Base-by-base conservation (phyloP, 2,888 invertebrate genomes). In the Leptarthrus brevirostris region DNA sequence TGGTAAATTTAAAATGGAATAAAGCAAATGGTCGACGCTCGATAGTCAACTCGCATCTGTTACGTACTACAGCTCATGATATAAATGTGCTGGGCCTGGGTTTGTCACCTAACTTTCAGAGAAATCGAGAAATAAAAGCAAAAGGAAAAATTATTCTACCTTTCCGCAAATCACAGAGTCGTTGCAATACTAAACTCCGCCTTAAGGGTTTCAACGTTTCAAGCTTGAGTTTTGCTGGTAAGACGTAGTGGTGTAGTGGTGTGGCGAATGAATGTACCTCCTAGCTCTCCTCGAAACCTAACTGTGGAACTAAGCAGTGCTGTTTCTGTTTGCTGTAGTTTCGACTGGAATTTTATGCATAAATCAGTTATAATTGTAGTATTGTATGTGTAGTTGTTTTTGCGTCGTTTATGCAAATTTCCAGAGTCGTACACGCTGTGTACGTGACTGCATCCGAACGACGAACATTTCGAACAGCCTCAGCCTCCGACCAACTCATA, bases 331-430 rank as follows among this genome's bases (percentile, higher is more conserved):
- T 3, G 56, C 64, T 14, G 26, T 12, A 44, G 64, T 22, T 64
- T 24, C 14, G 22, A 64, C 24, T 64, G 22, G 64, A 44, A 64
- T 64, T 64, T 64, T 47, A 47, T 64, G 64, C 64, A 64, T 64
- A 64, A 64, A 64, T 64, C 64, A 64, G 64, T 47, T 64, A 64
- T 64, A 64, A 64, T 64, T 64, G 64, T 64, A 22, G 14, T 14
- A n/a, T 49, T 44, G 64, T 24, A 40, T 64, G 47, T 64, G 64
- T 64, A 47, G 64, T 64, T 64, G 47, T 64, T 64, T 61, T 44
- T 44, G 64, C 64, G 64, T 64, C 64, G 64, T 64, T 64, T 64
- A 64, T 64, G 64, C 64, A 64, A 64, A 64, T 64, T 64, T 44
- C 8, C 5, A 36, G 64, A 64, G 44, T 64, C 64, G 44, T 44